Base-by-base conservation (phyloP, 1,140 invertebrate genomes). In the Arion vulgaris region DNA sequence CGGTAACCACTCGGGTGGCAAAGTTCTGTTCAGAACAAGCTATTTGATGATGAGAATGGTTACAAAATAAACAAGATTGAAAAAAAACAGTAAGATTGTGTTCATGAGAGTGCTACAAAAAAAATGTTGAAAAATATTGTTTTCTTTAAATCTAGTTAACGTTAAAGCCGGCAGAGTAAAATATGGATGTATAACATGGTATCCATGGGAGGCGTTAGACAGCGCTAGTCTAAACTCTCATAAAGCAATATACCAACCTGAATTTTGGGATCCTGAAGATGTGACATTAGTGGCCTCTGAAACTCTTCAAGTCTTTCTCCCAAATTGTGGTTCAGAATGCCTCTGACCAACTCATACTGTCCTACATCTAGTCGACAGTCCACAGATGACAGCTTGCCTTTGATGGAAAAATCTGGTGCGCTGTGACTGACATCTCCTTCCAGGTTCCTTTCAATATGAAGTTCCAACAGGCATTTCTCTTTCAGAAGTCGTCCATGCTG, bases 311-410 rank as follows among this genome's bases (percentile, higher is more conserved):
- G 92, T 83, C 95, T 94, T 92, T 99, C 98, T 26, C 97, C 97
- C 66, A 99, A 95, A 93, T 99, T 99, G 90, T 97, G 96, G 0
- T 95, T 94, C 0, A 99, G 92, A 34, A 99, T 93, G 36, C 97
- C 97, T 73, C 96, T 94, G 32, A 99, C 95, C 17, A 99, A 91
- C 91, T 96, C 95, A 91, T 98, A 99, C 90, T 98, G 97, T 26
- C 94, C 93, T 32, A 96, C 93, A 92, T 98, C 96, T 34, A 99
- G 89, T n/a, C 95, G 94, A 81, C 95, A 95, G 89, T 96, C 95
- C 84, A 98, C 94, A 39, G 96, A 97, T 0, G 97, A 96, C 66
- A 99, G 93, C 32, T 94, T 95, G 28, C 97, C 97, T 80, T 96
- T 95, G 26, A 99, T 94, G 84, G 95, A 95, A 88, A 97, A 94